A percentile compares a stretch with the other conserved stretches of the same genome.
phyloP scores from a whole-genome alignment of 1,140 invertebrate species.

The Macrotrachela quadricornifera region DNA sequence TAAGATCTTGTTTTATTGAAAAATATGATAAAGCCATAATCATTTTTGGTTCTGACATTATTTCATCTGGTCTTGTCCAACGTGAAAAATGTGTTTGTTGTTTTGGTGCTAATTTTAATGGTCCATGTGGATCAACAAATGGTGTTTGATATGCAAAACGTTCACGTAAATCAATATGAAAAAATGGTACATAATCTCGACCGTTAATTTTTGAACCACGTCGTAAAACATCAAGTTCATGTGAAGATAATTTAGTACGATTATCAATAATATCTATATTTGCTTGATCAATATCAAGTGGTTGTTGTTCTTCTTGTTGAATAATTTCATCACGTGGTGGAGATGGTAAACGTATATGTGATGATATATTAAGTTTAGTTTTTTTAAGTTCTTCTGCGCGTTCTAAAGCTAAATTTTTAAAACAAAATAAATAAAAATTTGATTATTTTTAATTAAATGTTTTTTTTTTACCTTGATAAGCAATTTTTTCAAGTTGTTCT shows the following conservation, averaged over 20 bases:
- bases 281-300: background rate
- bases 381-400: background rate
- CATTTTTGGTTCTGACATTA: constrained; percentile 58
- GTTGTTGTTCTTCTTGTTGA: background rate
- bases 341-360: background rate
- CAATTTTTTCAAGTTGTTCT: background rate
- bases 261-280: background rate
- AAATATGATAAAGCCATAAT: constrained; percentile 61
- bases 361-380: background rate
- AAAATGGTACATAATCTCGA: constrained; percentile 32
- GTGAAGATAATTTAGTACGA: background rate
- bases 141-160: constrained; percentile 40
- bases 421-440: background rate
- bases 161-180: constrained; percentile 56
- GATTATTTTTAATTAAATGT: background rate
- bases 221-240: constrained; percentile 7
- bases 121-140: constrained; percentile 42
- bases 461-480: background rate
- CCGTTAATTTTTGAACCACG: constrained; percentile 54
- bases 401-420: background rate
- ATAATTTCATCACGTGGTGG: background rate
- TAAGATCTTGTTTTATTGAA: constrained; percentile 70
- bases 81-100: constrained; percentile 51
- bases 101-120: constrained; percentile 58
- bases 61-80: constrained; percentile 63